Evolutionary conservation across 2,888 invertebrate genomes (phyloP).

Genomic region (Macropis europaea): DNA sequence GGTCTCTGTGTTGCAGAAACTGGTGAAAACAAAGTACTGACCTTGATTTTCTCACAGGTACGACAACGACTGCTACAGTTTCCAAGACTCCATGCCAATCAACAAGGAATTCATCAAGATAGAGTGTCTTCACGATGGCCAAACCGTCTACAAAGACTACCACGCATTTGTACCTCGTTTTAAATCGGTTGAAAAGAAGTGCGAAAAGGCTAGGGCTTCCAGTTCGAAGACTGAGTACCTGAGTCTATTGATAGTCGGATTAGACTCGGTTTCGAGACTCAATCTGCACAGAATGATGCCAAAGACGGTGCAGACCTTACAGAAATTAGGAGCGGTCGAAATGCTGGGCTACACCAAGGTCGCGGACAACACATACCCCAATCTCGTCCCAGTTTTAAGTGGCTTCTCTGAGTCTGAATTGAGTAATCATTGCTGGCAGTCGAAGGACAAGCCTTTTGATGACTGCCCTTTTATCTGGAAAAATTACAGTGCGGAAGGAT

Average conservation of each 20-base stretch:
- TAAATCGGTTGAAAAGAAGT: constrained; percentile 67
- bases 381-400: constrained; percentile 89
- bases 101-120: constrained; percentile 86
- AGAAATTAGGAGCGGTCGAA: constrained; percentile 86
- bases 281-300: constrained; percentile 93
- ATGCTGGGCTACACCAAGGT: constrained; percentile 95
- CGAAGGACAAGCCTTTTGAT: constrained; percentile 84
- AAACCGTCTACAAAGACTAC: constrained; percentile 85
- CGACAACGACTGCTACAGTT: constrained; percentile 80
- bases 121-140: constrained; percentile 80
- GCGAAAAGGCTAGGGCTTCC: constrained; percentile 52
- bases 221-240: constrained; percentile 74
- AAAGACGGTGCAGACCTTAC: constrained; percentile 84
- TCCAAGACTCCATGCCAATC: constrained; percentile 80
- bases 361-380: constrained; percentile 96
- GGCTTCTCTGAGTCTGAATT: constrained; percentile 87
- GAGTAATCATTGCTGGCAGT: constrained; percentile 85
- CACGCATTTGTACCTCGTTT: constrained; percentile 84
- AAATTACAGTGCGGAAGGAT: constrained; percentile 86
- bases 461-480: constrained; percentile 93
- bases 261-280: constrained; percentile 92
- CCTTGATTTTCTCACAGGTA: constrained; percentile 76
- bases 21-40: no score
- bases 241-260: constrained; percentile 90
- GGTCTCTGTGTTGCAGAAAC: no score